phyloP scores from a whole-genome alignment of 1,140 invertebrate species.

The Octopus sinensis region DNA sequence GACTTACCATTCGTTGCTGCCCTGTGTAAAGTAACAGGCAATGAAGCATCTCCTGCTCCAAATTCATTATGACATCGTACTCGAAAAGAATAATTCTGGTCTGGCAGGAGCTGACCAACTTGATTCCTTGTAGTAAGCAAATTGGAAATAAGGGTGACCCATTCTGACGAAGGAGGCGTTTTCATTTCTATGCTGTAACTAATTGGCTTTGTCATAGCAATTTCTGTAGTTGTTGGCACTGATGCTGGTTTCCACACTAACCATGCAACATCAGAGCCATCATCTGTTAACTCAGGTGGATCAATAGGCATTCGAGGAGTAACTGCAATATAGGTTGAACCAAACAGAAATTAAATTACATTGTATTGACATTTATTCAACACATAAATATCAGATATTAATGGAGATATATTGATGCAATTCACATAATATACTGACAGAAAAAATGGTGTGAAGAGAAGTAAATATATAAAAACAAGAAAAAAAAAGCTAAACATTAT shows the following conservation, averaged over 20 bases:
- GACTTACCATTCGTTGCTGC: slow-evolving; percentile 36
- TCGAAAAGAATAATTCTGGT: slow-evolving; percentile 89
- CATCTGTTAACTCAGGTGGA: slow-evolving; percentile 40
- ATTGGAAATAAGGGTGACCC: slow-evolving; percentile 41
- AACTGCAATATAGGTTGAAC: slow-evolving; percentile 30
- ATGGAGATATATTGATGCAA: too few relatives aligned
- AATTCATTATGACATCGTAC: slow-evolving; percentile 96
- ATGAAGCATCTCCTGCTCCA: slow-evolving; percentile 85
- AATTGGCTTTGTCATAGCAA: slow-evolving; percentile 34
- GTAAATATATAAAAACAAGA: too few relatives aligned
- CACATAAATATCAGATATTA: too few relatives aligned
- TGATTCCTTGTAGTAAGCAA: slow-evolving; percentile 30
- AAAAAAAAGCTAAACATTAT: too few relatives aligned
- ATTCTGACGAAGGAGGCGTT: slow-evolving; percentile 39
- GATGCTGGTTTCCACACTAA: slow-evolving; percentile 44
- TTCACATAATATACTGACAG: too few relatives aligned
- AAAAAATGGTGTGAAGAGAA: too few relatives aligned
- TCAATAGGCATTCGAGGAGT: slow-evolving; percentile 47
- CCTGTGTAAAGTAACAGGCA: slow-evolving; percentile 62
- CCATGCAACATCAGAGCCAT: slow-evolving; percentile 33
- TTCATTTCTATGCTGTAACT: slow-evolving; percentile 43
- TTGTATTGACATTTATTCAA: too few relatives aligned
- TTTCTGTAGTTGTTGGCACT: slow-evolving; percentile 32
- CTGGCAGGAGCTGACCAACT: slow-evolving; percentile 55
- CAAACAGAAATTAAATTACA: too few relatives aligned